A percentile compares a stretch with the other conserved stretches of the same genome.
phyloP scores from a whole-genome alignment of 2,113 vertebrate species.

The Antigone vipio region DNA sequence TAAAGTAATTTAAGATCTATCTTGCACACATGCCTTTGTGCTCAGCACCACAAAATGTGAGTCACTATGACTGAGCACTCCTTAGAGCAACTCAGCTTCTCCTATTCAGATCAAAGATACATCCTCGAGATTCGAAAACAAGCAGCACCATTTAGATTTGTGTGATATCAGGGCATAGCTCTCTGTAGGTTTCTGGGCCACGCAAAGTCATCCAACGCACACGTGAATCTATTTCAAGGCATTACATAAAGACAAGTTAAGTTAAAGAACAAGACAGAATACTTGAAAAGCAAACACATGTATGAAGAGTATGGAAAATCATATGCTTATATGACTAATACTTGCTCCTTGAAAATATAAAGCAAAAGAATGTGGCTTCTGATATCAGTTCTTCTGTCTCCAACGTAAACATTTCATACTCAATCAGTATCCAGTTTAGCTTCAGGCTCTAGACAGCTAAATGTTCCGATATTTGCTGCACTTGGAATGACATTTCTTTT shows the following conservation, averaged over 20 bases:
- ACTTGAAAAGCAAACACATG: conserved; percentile 23
- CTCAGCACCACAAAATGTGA: not conserved
- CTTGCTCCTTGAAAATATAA: not conserved
- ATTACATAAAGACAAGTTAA: not conserved
- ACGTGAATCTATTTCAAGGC: not conserved
- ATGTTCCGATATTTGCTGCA: not conserved
- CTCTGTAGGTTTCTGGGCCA: not conserved
- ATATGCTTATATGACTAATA: not conserved
- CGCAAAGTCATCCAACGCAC: not conserved
- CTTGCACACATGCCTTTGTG: not conserved
- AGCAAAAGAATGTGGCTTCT: conserved; percentile 33
- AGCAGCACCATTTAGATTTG: not conserved
- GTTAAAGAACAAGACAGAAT: not conserved
- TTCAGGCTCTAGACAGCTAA: conserved; percentile 31
- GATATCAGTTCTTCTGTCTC: not conserved
- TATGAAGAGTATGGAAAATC: not conserved
- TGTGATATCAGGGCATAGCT: not conserved
- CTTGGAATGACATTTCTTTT: conserved; percentile 42
- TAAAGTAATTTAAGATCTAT: not conserved
- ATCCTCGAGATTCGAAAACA: not conserved
- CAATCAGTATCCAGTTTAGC: conserved; percentile 44
- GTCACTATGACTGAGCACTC: not conserved
- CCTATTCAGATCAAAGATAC: not conserved
- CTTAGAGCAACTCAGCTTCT: not conserved
- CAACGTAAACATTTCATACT: conserved; percentile 60